These are phyloP conservation scores for Drosophila dives DNA, from an alignment of 2,888 invertebrate species.

Conservation along the genomic window DNA sequence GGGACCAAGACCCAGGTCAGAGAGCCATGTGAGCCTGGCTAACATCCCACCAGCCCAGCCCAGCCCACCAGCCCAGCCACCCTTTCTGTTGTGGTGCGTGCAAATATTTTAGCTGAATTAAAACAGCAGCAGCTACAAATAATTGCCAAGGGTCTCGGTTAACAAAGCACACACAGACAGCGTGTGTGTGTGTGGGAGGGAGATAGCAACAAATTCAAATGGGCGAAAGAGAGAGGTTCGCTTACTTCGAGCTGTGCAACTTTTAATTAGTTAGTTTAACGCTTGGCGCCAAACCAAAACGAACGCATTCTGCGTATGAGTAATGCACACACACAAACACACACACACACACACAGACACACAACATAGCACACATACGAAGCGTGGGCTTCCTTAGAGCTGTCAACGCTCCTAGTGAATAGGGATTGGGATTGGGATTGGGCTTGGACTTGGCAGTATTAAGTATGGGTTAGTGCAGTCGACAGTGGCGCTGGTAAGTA, in stretches of 20 bases:
- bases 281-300: conserved; percentile 65
- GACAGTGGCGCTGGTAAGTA: conserved; percentile 62
- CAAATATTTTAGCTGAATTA: conserved; percentile 66
- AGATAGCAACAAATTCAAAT: conserved; percentile 4
- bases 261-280: conserved; percentile 80
- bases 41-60: neutral
- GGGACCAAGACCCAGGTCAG: conserved; percentile 39
- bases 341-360: neutral
- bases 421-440: conserved; percentile 16
- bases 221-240: conserved; percentile 12
- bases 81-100: conserved; percentile 41
- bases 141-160: conserved; percentile 63
- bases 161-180: conserved; percentile 29
- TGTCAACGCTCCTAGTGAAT: conserved; percentile 52
- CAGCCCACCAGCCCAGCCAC: neutral
- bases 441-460: neutral
- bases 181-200: neutral
- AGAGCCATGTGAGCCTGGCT: conserved; percentile 30
- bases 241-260: conserved; percentile 53
- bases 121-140: conserved; percentile 65
- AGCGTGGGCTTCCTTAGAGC: conserved; percentile 51
- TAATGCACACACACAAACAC: conserved; percentile 46
- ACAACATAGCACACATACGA: conserved; percentile 13
- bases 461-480: conserved; percentile 37
- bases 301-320: conserved; percentile 65